Evolutionary conservation across 2,797 vertebrate genomes (phyloP).

Genomic region (Spea hammondii): DNA sequence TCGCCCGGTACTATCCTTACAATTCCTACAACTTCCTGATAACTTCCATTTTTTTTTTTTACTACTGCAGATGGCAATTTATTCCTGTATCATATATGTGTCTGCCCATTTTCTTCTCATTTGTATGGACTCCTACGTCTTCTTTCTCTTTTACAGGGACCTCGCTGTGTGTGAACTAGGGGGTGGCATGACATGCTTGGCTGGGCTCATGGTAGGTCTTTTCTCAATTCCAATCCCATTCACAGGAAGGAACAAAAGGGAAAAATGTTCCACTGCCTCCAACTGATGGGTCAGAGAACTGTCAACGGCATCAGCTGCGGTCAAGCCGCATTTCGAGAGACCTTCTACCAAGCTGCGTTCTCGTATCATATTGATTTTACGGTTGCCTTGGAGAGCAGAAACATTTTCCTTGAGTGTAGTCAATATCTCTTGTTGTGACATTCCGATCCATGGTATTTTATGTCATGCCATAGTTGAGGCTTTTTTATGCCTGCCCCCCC

Average conservation of each 20-base stretch:
- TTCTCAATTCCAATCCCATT: slow-evolving; percentile 81
- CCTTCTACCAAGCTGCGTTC: slow-evolving; percentile 89
- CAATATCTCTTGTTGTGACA: slow-evolving; percentile 97
- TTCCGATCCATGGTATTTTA: slow-evolving; percentile 81
- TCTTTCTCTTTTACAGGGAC: slow-evolving; percentile 85
- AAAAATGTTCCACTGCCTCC: slow-evolving; percentile 82
- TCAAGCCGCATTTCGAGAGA: slow-evolving; percentile 81
- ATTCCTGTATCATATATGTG: slow-evolving; percentile 79
- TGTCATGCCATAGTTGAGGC: slow-evolving; percentile 72
- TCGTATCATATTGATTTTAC: slow-evolving; percentile 91
- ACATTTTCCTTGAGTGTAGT: slow-evolving; percentile 86
- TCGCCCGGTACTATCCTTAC: slow-evolving; percentile 71
- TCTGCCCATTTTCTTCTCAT: slow-evolving; percentile 74
- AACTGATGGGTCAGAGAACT: slow-evolving; percentile 79
- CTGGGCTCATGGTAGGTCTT: slow-evolving; percentile 98
- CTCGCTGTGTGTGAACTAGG: slow-evolving; percentile 97
- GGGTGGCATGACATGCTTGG: slow-evolving; percentile 99
- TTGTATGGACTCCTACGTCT: slow-evolving; percentile 76
- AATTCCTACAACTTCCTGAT: slow-evolving; percentile 77
- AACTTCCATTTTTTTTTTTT: slow-evolving; percentile 59
- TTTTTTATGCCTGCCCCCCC: slow-evolving; percentile 57
- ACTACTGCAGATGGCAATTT: slow-evolving; percentile 75
- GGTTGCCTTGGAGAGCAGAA: slow-evolving; percentile 81
- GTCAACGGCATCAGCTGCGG: slow-evolving; percentile 77
- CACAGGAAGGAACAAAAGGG: slow-evolving; percentile 75